Evolutionary conservation across 2,888 invertebrate genomes (phyloP).

Genomic region (Ichneumon xanthorius): DNA sequence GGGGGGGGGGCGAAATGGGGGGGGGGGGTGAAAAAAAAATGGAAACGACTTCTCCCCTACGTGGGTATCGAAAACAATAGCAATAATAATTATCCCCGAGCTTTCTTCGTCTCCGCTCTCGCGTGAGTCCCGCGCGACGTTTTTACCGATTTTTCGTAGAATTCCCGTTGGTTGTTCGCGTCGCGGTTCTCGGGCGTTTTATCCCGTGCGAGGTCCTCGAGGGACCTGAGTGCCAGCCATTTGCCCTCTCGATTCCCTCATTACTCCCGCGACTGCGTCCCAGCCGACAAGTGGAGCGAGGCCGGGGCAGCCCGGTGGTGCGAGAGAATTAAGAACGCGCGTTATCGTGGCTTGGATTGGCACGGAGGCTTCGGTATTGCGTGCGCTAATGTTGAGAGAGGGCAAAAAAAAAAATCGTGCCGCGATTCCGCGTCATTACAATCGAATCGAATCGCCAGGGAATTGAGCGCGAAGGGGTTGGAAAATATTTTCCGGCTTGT

Average conservation of each 20-base stretch:
- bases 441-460: constrained; percentile 11
- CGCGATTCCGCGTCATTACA: background rate
- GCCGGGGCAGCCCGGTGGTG: background rate
- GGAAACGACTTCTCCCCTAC: background rate
- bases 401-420: background rate
- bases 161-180: background rate
- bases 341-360: background rate
- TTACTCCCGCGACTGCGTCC: constrained; percentile 26
- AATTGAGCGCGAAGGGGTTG: background rate
- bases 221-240: constrained; percentile 53
- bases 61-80: constrained; percentile 11
- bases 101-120: constrained; percentile 5
- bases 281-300: background rate
- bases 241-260: constrained; percentile 55
- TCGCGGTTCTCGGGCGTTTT: constrained; percentile 3
- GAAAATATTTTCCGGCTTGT: background rate
- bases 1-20: background rate
- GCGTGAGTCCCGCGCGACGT: constrained; percentile 25
- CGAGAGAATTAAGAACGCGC: constrained; percentile 37
- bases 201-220: constrained; percentile 27
- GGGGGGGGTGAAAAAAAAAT: background rate
- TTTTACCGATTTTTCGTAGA: background rate
- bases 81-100: constrained; percentile 43
- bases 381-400: background rate
- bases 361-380: background rate